phyloP scores from a whole-genome alignment of 2,113 vertebrate species.

The Odontophorus gujanensis region DNA sequence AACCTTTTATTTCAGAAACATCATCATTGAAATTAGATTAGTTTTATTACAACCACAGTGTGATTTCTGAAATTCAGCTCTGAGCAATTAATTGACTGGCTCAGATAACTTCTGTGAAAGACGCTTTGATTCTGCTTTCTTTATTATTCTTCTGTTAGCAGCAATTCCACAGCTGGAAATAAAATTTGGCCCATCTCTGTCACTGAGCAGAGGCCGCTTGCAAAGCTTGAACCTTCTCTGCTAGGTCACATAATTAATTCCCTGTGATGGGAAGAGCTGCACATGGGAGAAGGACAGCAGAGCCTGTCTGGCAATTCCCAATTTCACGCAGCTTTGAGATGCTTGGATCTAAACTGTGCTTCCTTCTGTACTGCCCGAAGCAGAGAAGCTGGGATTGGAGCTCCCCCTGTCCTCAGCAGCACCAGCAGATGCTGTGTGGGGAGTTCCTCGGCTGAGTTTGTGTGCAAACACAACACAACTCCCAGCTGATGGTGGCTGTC shows the following conservation, averaged over 20 bases:
- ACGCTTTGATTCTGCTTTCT: neutral
- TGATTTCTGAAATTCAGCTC: neutral
- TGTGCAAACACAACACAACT: slow-evolving; percentile 56
- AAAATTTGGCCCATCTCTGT: neutral
- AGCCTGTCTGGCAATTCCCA: neutral
- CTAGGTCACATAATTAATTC: neutral
- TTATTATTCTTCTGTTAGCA: neutral
- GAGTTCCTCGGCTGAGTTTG: neutral
- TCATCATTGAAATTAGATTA: neutral
- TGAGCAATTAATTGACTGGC: neutral
- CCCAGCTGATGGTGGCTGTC: slow-evolving; percentile 47
- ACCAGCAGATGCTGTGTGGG: neutral
- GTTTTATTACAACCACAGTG: neutral
- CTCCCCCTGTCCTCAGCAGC: neutral
- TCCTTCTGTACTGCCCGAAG: no score
- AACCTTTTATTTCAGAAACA: neutral
- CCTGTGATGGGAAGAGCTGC: neutral
- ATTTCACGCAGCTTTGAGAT: fast-evolving
- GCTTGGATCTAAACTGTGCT: neutral
- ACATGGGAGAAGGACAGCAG: neutral
- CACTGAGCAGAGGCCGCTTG: neutral
- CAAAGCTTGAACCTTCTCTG: neutral
- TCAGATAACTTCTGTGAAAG: neutral
- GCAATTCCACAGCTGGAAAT: neutral
- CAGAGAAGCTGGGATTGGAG: neutral